phyloP scores from a whole-genome alignment of 1,140 invertebrate genomes.

The Drosophila lacteicornis region DNA sequence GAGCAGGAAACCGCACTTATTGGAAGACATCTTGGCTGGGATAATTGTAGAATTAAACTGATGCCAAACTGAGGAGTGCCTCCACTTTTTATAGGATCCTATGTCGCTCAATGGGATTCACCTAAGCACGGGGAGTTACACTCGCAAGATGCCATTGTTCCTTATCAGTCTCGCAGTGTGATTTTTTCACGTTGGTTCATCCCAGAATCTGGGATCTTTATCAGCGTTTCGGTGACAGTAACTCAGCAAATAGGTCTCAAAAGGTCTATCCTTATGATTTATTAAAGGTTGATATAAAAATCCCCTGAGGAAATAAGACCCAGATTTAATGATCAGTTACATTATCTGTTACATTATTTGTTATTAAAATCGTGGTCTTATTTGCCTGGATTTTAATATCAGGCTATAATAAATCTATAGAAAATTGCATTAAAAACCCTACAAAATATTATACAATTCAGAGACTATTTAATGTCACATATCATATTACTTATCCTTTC shows the following conservation, averaged over 20 bases:
- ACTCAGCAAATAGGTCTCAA: neutral
- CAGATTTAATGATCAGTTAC: no score
- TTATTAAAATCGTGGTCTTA: no score
- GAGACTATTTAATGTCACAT: no score
- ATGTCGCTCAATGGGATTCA: slow-evolving; percentile 19
- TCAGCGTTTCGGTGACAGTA: neutral
- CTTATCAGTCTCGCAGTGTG: slow-evolving; percentile 27
- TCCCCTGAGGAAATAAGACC: no score
- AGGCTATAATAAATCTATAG: no score
- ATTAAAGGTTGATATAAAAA: no score
- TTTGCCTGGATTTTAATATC: no score
- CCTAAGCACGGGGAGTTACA: slow-evolving; percentile 21
- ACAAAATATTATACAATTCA: no score
- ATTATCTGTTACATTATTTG: no score
- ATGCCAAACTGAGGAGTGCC: neutral
- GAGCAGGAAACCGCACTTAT: slow-evolving; percentile 24
- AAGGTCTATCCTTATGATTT: no score
- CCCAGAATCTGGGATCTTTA: slow-evolving; percentile 22
- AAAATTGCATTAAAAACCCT: no score
- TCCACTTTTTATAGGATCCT: slow-evolving; percentile 45
- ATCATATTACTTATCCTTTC: no score
- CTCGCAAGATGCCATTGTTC: neutral
- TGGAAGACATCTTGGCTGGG: slow-evolving; percentile 45
- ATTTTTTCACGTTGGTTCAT: slow-evolving; percentile 35
- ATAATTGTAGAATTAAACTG: slow-evolving; percentile 40